Conservation (phyloP, 1,140 invertebrate species). For the Thaumetopoea pityocampa region DNA sequence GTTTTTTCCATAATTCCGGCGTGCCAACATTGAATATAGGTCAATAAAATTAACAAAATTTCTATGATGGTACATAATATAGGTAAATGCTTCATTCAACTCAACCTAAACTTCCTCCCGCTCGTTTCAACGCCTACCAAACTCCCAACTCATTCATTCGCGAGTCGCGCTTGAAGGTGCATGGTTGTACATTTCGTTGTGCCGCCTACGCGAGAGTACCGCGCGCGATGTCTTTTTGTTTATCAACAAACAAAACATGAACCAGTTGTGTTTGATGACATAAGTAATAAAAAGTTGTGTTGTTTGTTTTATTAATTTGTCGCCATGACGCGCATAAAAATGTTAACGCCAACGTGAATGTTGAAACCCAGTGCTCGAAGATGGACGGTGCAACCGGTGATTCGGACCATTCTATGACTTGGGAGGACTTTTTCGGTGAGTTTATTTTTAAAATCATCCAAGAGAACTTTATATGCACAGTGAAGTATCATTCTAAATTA, state of each 20-base stretch:
- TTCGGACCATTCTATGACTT: constrained; percentile 75
- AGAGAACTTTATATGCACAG: neutral
- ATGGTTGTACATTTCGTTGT: constrained; percentile 27
- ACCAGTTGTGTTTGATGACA: constrained; percentile 47
- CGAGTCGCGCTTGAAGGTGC: constrained; percentile 31
- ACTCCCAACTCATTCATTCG: constrained; percentile 46
- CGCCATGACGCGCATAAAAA: constrained; percentile 15
- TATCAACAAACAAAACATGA: constrained; percentile 56
- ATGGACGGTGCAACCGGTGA: constrained; percentile 71
- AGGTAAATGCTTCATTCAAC: too few relatives aligned
- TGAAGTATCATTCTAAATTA: neutral
- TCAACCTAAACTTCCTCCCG: too few relatives aligned
- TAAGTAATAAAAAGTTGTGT: constrained; percentile 28
- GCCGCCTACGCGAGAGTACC: constrained; percentile 13
- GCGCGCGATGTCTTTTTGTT: constrained; percentile 55
- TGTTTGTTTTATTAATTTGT: constrained; percentile 27
- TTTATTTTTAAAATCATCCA: constrained; percentile 23
- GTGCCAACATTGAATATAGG: too few relatives aligned
- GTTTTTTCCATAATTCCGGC: too few relatives aligned
- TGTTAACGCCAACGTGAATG: constrained; percentile 11
- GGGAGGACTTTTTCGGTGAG: constrained; percentile 75
- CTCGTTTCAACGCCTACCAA: constrained; percentile 5
- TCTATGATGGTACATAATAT: too few relatives aligned
- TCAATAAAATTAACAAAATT: too few relatives aligned
- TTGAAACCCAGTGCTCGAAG: constrained; percentile 38